Conservation (phyloP, 2,888 invertebrate genomes). For the Onthophagus sagittarius region DNA sequence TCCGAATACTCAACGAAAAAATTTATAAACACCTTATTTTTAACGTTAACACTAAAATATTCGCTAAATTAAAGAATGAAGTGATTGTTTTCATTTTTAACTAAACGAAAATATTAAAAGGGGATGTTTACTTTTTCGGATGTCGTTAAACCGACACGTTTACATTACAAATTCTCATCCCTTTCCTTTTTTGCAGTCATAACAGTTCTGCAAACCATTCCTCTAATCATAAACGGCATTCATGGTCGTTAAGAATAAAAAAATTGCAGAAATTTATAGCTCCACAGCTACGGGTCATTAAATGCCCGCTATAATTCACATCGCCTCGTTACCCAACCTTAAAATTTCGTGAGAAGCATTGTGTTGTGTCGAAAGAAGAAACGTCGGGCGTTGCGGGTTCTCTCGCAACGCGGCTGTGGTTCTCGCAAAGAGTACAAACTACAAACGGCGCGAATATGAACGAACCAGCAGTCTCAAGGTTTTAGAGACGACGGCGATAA, state of each 20-base stretch:
- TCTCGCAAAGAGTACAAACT: not conserved
- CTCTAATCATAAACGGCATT: not conserved
- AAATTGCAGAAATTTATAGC: not conserved
- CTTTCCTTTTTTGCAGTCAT: not conserved
- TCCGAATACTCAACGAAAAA: not conserved
- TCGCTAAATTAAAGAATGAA: too few species aligned
- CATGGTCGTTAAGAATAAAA: not conserved
- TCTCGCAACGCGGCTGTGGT: not conserved
- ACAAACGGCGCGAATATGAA: not conserved
- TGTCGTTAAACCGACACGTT: not conserved
- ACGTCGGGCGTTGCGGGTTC: not conserved
- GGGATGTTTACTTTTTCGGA: not conserved
- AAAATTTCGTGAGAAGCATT: constrained; percentile 10
- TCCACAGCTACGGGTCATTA: not conserved
- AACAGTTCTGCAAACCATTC: not conserved
- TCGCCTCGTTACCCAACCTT: constrained; percentile 9
- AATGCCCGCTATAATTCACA: constrained; percentile 7
- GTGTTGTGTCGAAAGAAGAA: constrained; percentile 4
- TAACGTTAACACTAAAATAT: too few species aligned
- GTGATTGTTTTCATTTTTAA: too few species aligned
- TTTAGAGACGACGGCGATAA: not conserved
- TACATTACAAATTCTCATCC: not conserved
- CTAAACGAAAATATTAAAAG: too few species aligned
- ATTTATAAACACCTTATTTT: not conserved
- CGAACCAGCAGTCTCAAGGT: constrained; percentile 13